Conservation (phyloP, 2,888 invertebrate genomes). For the Exephanes ischioxanthus region DNA sequence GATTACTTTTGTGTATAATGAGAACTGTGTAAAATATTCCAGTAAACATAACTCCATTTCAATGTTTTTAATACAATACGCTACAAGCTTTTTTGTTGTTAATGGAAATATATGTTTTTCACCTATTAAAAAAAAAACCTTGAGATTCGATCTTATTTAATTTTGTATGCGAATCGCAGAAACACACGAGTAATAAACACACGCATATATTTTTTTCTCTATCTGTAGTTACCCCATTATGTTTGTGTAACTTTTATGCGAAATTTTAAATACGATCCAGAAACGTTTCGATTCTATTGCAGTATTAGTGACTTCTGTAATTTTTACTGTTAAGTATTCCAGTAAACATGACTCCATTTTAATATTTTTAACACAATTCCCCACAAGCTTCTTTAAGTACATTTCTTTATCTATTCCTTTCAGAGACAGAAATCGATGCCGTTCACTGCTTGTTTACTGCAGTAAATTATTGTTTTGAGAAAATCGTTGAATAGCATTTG, state of each 20-base stretch:
- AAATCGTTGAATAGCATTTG: slow-evolving; percentile 30
- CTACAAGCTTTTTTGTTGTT: background rate
- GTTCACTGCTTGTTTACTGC: background rate
- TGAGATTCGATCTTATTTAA: background rate
- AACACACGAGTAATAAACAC: background rate
- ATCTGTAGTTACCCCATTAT: no score
- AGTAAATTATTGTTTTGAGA: slow-evolving; percentile 4
- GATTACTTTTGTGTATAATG: no score
- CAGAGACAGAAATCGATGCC: background rate
- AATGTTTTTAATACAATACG: background rate
- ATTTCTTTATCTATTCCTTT: background rate
- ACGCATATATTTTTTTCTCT: no score
- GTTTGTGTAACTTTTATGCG: no score
- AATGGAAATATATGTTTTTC: slow-evolving; percentile 13
- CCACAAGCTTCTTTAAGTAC: background rate
- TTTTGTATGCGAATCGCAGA: background rate
- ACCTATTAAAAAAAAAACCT: slow-evolving; percentile 24
- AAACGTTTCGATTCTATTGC: no score
- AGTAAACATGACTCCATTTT: background rate
- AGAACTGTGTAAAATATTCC: no score
- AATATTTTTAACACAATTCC: background rate
- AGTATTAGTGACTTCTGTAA: background rate
- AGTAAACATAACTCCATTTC: no score
- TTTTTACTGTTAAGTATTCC: background rate
- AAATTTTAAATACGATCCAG: no score